Base-by-base conservation (phyloP, 1,140 invertebrate species). In the Trigoniulus corallinus region DNA sequence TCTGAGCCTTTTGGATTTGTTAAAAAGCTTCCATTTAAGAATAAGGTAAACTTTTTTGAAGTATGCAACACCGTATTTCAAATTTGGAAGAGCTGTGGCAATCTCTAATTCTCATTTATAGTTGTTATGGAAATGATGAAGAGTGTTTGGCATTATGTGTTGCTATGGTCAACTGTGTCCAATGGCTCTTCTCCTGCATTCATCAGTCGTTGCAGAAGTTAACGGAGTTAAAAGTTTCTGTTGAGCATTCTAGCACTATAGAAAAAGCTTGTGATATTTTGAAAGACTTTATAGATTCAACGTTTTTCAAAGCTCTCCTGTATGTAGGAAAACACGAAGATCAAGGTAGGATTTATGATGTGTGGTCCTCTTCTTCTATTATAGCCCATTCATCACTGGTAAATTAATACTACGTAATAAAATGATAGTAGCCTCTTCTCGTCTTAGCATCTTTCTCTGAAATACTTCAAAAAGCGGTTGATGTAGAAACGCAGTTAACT, bases 1-100 rank as follows among this genome's bases (percentile, higher is more conserved):
- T 27, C 70, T 81, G 1, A 84, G 84, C 55, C 67, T 95, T 2
- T 64, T 95, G 43, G 85, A 91, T 58, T 84, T 94, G 54, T 67
- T 93, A 12, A 80, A 87, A 64, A 77, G 75, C 26, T 84, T 88
- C 56, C 76, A 85, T 56, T 74, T 79, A 59, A 74, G 72, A 53
- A 55, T 44, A 64, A 62, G 48, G 48, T 65, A 25, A 62, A 59
- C 59, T 63, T 24, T 52, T n/a, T n/a, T n/a, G n/a, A n/a, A n/a
- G n/a, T n/a, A n/a, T n/a, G n/a, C n/a, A n/a, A n/a, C n/a, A n/a
- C n/a, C n/a, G n/a, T n/a, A n/a, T n/a, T n/a, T n/a, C n/a, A n/a
- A n/a, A n/a, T n/a, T n/a, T n/a, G n/a, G n/a, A n/a, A n/a, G n/a
- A n/a, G n/a, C n/a, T n/a, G n/a, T n/a, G n/a, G n/a, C n/a, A n/a